Conservation (phyloP, 2,888 invertebrate species). For the Adelphocoris suturalis region DNA sequence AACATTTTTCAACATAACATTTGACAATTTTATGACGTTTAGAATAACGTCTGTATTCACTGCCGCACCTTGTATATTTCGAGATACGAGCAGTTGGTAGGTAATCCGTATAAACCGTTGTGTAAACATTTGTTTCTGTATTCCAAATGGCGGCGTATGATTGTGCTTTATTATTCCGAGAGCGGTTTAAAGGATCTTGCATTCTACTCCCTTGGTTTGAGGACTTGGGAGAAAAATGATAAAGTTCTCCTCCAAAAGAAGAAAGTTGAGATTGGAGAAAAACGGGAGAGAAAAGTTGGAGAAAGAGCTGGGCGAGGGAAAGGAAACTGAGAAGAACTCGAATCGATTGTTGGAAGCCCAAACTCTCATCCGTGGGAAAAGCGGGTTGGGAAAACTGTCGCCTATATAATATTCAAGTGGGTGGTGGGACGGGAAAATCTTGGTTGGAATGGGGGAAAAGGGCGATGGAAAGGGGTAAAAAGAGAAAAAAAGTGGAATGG, state of each 20-base stretch:
- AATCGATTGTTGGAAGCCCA: constrained; percentile 45
- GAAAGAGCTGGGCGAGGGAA: constrained; percentile 17
- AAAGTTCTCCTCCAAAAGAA: neutral
- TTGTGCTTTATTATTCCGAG: neutral
- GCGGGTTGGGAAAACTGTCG: constrained; percentile 61
- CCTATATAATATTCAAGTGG: constrained; percentile 53
- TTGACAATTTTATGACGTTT: no score
- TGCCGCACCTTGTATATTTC: no score
- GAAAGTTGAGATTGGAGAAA: constrained; percentile 5
- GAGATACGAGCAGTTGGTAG: no score
- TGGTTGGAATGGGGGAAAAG: constrained; percentile 9
- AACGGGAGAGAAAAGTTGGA: constrained; percentile 18
- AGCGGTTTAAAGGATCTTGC: constrained; percentile 15
- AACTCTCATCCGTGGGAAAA: constrained; percentile 39
- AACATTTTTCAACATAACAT: no score
- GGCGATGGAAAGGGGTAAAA: constrained; percentile 18
- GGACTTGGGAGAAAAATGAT: constrained; percentile 12
- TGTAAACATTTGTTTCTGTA: no score
- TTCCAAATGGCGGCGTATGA: no score
- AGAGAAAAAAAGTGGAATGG: constrained; percentile 23
- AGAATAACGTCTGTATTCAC: no score
- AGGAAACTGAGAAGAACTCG: constrained; percentile 25
- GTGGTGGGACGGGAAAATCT: constrained; percentile 43
- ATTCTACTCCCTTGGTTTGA: neutral
- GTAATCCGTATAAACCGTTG: no score